These are phyloP conservation scores for Oscheius sp. DNA, from an alignment of 2,888 invertebrate species.

Conservation along the genomic window DNA sequence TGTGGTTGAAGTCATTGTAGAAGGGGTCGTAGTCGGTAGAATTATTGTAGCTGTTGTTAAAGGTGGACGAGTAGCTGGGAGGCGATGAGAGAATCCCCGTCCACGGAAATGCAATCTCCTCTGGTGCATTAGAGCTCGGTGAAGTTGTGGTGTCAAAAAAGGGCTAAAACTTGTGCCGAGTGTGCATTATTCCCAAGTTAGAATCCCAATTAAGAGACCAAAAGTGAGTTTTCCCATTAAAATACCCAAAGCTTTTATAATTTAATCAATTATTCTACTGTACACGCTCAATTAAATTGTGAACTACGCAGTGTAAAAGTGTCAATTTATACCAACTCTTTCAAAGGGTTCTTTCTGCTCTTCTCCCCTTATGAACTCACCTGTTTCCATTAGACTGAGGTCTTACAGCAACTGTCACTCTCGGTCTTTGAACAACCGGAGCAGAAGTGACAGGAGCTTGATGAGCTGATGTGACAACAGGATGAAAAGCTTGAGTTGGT, in stretches of 20 bases:
- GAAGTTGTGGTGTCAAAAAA: neutral
- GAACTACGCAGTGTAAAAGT: too few species aligned
- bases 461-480: too few species aligned
- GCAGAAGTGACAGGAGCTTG: neutral
- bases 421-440: too few species aligned
- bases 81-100: neutral
- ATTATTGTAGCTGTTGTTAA: neutral
- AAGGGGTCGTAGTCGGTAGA: neutral
- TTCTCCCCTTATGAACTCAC: neutral
- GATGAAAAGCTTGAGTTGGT: neutral
- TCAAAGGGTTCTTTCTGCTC: too few species aligned
- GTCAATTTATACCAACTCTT: too few species aligned
- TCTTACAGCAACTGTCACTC: conserved; percentile 1
- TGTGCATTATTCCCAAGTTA: too few species aligned
- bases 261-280: neutral
- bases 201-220: too few species aligned
- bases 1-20: neutral
- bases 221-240: too few species aligned
- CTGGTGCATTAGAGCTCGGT: neutral
- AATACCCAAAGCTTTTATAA: neutral
- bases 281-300: too few species aligned
- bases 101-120: conserved; percentile 1
- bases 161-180: neutral
- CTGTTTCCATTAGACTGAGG: conserved; percentile 1
- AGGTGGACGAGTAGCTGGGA: neutral